Percentiles rank a stretch among this genome's conserved stretches.
Conservation (phyloP, 2,888 invertebrate species). For the Euzophera pinguis region DNA sequence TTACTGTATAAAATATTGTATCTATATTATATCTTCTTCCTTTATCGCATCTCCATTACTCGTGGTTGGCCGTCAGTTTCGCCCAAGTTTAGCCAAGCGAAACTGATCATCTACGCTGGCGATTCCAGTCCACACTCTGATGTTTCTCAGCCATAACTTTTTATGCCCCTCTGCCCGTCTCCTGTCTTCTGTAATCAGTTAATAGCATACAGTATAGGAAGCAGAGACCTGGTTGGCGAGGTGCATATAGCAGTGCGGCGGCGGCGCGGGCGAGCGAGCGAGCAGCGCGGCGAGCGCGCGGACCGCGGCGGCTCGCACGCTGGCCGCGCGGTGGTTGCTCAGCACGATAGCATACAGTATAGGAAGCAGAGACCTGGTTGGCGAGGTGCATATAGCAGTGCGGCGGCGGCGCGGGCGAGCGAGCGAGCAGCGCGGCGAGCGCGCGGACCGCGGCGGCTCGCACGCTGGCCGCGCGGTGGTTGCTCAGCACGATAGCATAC, state of each 20-base stretch:
- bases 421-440: slow-evolving; percentile 23
- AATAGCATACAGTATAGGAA: too few species aligned
- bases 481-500: slow-evolving; percentile 85
- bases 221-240: slow-evolving; percentile 83
- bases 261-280: slow-evolving; percentile 47
- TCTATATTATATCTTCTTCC: too few species aligned
- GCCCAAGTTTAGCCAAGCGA: too few species aligned
- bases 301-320: slow-evolving; percentile 56
- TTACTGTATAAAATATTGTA: too few species aligned
- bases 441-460: slow-evolving; percentile 53
- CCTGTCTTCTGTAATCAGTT: too few species aligned
- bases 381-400: slow-evolving; percentile 87
- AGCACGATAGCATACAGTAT: slow-evolving; percentile 85
- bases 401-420: slow-evolving; percentile 56
- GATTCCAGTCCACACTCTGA: too few species aligned
- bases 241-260: slow-evolving; percentile 83
- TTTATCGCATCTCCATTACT: too few species aligned
- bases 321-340: slow-evolving; percentile 81
- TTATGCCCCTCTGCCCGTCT: too few species aligned
- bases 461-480: slow-evolving; percentile 78
- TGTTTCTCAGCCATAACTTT: too few species aligned
- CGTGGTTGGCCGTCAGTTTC: too few species aligned
- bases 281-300: slow-evolving; percentile 30
- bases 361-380: slow-evolving; percentile 83
- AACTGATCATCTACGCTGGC: too few species aligned